Evolutionary conservation across 1,140 invertebrate species (phyloP), one percentile per base, ranked within the genome.

Genomic region (roundworm (Caenorhabditis elegans)): DNA sequence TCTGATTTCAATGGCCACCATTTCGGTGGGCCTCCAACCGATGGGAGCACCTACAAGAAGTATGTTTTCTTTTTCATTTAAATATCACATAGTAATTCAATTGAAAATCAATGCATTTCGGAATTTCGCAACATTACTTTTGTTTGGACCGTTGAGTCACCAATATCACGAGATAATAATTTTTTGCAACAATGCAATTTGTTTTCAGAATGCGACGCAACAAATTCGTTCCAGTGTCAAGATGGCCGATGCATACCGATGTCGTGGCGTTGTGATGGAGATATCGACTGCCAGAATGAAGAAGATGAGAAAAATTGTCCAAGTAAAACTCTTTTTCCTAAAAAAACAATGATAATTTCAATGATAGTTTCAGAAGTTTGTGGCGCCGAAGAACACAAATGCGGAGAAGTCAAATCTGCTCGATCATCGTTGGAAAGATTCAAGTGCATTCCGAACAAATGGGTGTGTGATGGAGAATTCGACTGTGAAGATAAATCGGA

Each of bases 401-500:
- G 80, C 31, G 80, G 80, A 15, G 47, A 81, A 6, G 43, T 28
- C 10, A 46, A 8, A 24, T 31, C 53, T 1, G 80, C 11, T 3
- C 11, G 46, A 22, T 70, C 34, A 17, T 70, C 60, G 10, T 34
- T 70, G 2, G 34, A 70, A 19, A 11, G 76, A 31, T 81, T 81
- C 80, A 77, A 76, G 4, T 96, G 95, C 90, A 93, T 96, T 51
- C 92, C 93, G 51, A 90, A 92, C 82, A 91, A 92, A 3, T 95
- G 94, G 92, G 88, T 92, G 0, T 96, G 95, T 88, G 94, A 96
- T 86, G 93, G 93, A 6, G 94, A 95, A 82, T 92, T 92, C 82
- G 93, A 96, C 86, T 95, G 94, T 86, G 92, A 92, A 0, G 94
- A 95, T 89, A 94, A 92, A 87, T 94, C 93, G 2, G 94, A 95